Evolutionary conservation across 2,797 vertebrate genomes (phyloP), one percentile per base, ranked within the genome.

Genomic region (Melanotaenia maccullochi): DNA sequence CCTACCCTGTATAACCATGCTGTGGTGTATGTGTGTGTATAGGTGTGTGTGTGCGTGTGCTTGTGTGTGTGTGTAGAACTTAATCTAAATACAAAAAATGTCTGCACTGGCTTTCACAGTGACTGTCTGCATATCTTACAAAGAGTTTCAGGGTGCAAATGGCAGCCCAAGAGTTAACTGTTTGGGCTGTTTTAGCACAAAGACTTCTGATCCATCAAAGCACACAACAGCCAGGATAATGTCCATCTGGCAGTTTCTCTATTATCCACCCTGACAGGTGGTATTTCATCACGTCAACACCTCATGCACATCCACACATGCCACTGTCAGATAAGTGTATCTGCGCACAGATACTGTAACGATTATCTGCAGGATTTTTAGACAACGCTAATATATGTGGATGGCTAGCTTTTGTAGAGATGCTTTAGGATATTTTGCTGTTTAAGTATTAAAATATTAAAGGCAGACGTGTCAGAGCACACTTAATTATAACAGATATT

Each of bases 261-360:
- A 90, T 93, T 93, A 90, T 94, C 69, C 25, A 57, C 60, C 3
- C 38, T 79, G 87, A 84, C 87, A 78, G 89, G 86, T 81, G 90
- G 91, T 85, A 92, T 93, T 90, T 92, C 90, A 89, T 90, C 88
- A 90, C 73, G 76, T 92, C 91, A 87, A 90, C 90, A 90, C 87
- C 90, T 88, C 83, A 87, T 84, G 87, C 85, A 85, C 77, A 83
- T 85, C 85, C 83, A 76, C 85, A 32, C 4, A 83, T 60, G 56
- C 80, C 74, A 5, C 40, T 6, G 59, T 60, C 20, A 62, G 67
- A 69, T 54, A 0, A 52, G 44, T 1, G 22, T 16, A 47, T 65
- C 67, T 33, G 32, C 22, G 7, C 62, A 59, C 62, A 14, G 24
- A 71, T 32, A 47, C 30, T 60, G 67, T 76, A 25, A 60, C 40